Evolutionary conservation across 2,888 invertebrate genomes (phyloP).

Genomic region (Proisotoma minuta): DNA sequence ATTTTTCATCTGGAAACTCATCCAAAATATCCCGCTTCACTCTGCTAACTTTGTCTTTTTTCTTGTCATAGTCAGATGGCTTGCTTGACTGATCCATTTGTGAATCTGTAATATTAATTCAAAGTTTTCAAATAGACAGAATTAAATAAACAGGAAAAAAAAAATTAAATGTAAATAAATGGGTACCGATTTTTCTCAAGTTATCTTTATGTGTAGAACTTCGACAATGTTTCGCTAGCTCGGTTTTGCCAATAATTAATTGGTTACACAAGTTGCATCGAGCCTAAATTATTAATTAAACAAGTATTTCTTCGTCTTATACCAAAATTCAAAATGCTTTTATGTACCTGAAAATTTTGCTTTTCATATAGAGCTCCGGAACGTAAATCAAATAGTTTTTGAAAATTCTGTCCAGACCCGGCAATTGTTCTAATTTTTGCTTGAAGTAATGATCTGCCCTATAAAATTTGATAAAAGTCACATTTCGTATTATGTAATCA

Average conservation of each 20-base stretch:
- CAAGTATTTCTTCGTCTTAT: too few relatives aligned
- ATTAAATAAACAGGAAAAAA: background rate
- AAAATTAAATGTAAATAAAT: background rate
- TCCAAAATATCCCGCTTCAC: too few relatives aligned
- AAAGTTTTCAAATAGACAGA: too few relatives aligned
- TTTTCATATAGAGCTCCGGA: conserved; percentile 41
- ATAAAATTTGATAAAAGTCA: conserved; percentile 9
- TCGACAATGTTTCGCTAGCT: conserved; percentile 36
- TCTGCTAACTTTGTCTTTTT: too few relatives aligned
- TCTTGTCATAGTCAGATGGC: too few relatives aligned
- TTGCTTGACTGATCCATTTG: conserved; percentile 6
- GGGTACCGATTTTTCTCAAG: conserved; percentile 31
- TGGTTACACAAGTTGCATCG: conserved; percentile 39
- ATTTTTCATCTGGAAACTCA: too few relatives aligned
- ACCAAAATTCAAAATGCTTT: too few relatives aligned
- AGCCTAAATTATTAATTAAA: conserved; percentile 25
- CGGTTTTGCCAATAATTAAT: conserved; percentile 28
- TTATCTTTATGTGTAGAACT: conserved; percentile 32
- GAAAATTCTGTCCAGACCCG: conserved; percentile 31
- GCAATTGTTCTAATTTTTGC: conserved; percentile 26
- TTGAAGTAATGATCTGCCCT: conserved; percentile 34
- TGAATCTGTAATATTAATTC: conserved; percentile 3
- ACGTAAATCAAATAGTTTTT: conserved; percentile 34
- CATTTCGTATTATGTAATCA: background rate
- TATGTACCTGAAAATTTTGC: conserved; percentile 42